Conservation (phyloP, 37 sponge, comb jelly and placozoan genomes). For the Aphrocallistes beatrix region DNA sequence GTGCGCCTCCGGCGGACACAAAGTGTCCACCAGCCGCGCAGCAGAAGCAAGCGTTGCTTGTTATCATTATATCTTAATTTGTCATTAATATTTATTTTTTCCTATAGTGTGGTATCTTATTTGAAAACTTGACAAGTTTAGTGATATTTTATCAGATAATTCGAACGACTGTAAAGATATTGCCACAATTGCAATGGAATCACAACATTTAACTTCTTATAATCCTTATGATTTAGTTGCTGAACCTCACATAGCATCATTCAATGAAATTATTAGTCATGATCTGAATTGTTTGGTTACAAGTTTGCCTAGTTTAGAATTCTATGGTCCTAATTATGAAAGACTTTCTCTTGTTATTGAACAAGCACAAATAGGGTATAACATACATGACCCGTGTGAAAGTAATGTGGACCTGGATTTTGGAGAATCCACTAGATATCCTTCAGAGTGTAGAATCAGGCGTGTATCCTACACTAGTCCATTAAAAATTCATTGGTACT, state of each 20-base stretch:
- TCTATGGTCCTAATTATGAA: neutral
- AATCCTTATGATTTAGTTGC: no score
- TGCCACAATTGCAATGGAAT: no score
- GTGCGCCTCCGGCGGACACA: no score
- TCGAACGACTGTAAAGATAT: no score
- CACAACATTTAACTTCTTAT: no score
- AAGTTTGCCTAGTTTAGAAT: slow-evolving; percentile 5
- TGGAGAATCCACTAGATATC: neutral
- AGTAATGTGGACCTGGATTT: neutral
- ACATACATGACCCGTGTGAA: neutral
- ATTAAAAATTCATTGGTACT: neutral
- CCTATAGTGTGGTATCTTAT: no score
- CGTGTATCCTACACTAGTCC: neutral
- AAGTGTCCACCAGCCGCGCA: no score
- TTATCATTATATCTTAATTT: no score
- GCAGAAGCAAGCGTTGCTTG: no score
- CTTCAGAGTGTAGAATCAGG: neutral
- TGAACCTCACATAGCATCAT: neutral
- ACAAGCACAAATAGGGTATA: neutral
- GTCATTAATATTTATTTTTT: no score
- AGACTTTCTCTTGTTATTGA: neutral
- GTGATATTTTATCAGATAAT: no score
- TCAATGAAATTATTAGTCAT: neutral
- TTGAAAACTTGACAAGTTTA: no score
- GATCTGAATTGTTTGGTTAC: neutral